Evolutionary conservation across 2,797 vertebrate genomes (phyloP), one percentile per base, ranked within the genome.

Genomic region (Ambastaia sidthimunki): DNA sequence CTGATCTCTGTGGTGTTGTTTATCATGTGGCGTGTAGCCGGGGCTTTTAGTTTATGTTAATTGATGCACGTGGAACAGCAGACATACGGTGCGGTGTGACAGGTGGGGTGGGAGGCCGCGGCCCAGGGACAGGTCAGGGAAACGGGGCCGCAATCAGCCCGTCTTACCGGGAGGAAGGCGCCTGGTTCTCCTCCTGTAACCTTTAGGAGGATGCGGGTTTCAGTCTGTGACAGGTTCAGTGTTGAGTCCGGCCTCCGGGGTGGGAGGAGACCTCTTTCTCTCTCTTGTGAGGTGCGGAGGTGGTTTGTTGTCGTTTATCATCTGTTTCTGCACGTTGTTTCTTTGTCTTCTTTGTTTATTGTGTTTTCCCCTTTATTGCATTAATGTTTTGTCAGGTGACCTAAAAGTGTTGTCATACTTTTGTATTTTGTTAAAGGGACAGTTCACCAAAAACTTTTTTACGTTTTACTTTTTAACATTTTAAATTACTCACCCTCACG

Each of bases 181-280:
- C 85, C 89, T 90, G 90, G 88, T 91, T 91, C 60, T 73, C 60
- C 78, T 73, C 70, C 52, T 52, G 55, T 78, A 88, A 89, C 90
- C 92, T 86, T 82, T n/a, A 82, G 85, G 87, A 90, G 85, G 86
- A 89, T 88, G 84, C 76, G 89, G 87, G 82, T 86, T 82, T 85
- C 87, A 76, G 87, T 81, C 81, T 63, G 3, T 93, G 93, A 93
- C 92, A 94, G 93, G 82, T 88, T 86, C 88, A 87, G 88, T 79
- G 89, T 90, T 88, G 87, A 85, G 85, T 89, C 88, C 80, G 84
- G 89, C 90, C 87, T 87, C 86, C 78, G 80, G 88, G 90, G 91
- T 90, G 80, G 74, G 57, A 78, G 80, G 65, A 84, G 89, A 87
- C 88, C 80, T 79, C 37, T 9, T 15, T 72, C 52, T 71, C 73